Evolutionary conservation across 1,140 invertebrate species (phyloP).

Genomic region (Zaprionus vittiger): DNA sequence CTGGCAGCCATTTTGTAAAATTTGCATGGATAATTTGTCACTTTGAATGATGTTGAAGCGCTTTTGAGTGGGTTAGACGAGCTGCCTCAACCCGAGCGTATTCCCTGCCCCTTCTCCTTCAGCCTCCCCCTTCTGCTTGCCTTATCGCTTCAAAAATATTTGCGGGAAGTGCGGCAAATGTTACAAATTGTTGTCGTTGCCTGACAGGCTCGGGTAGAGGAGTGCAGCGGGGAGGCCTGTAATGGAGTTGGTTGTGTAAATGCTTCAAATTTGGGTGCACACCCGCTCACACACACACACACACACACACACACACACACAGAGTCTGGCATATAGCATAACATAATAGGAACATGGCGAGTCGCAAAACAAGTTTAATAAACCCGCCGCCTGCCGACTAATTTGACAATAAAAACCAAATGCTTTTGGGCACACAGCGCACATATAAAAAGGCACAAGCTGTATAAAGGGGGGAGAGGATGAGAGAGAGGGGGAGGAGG

Average conservation of each 20-base stretch:
- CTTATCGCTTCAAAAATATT: slow-evolving; percentile 55
- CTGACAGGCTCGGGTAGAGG: background rate
- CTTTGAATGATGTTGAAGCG: slow-evolving; percentile 79
- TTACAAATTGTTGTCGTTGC: slow-evolving; percentile 80
- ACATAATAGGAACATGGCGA: slow-evolving; percentile 50
- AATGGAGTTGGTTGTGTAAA: slow-evolving; percentile 47
- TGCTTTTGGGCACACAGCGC: slow-evolving; percentile 41
- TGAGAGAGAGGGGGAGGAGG: slow-evolving; percentile 25
- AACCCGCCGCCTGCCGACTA: slow-evolving; percentile 76
- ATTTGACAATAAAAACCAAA: slow-evolving; percentile 80
- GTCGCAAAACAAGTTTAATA: slow-evolving; percentile 70
- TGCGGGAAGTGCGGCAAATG: slow-evolving; percentile 81
- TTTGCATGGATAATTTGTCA: slow-evolving; percentile 83
- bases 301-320: background rate
- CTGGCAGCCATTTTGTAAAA: slow-evolving; percentile 69
- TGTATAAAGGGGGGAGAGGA: slow-evolving; percentile 1
- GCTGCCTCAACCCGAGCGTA: slow-evolving; percentile 21
- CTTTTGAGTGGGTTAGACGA: slow-evolving; percentile 65
- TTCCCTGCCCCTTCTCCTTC: background rate
- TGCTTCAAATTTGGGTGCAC: slow-evolving; percentile 37
- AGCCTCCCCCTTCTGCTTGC: background rate
- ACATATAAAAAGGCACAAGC: slow-evolving; percentile 30
- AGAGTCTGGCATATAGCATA: slow-evolving; percentile 31
- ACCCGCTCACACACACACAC: slow-evolving; percentile 6
- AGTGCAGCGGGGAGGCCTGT: slow-evolving; percentile 17